Evolutionary conservation across 2,113 vertebrate species (phyloP).

Genomic region (Equus quagga): DNA sequence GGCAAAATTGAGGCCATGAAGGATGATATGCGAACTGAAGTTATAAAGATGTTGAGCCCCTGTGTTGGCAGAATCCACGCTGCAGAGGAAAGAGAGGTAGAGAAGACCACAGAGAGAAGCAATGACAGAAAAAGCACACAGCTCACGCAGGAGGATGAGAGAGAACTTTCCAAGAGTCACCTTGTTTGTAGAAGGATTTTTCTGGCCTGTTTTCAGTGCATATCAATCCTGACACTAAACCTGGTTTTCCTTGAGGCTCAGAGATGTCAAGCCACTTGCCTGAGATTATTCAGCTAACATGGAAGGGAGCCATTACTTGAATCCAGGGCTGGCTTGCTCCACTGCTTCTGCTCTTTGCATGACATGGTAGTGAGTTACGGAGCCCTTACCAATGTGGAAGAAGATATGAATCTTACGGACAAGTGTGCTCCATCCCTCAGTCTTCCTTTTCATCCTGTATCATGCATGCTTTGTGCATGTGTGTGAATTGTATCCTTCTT

Average conservation of each 20-base stretch:
- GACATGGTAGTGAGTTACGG: fast-evolving
- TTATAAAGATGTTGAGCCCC: too few species aligned
- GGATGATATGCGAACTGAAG: not conserved
- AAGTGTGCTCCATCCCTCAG: not conserved
- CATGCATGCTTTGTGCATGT: not conserved
- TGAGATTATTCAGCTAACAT: not conserved
- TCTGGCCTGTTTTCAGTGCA: not conserved
- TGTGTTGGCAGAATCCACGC: not conserved
- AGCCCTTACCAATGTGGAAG: not conserved
- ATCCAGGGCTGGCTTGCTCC: not conserved
- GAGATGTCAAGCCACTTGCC: not conserved
- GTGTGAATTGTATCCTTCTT: not conserved
- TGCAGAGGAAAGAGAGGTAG: not conserved
- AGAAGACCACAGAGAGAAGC: not conserved
- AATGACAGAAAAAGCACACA: not conserved
- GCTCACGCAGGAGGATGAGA: fast-evolving
- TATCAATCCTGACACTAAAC: not conserved
- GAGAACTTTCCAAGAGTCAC: fast-evolving
- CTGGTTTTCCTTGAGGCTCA: not conserved
- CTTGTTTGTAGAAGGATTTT: not conserved
- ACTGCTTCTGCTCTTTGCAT: not conserved
- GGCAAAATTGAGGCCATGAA: not conserved
- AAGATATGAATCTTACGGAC: not conserved
- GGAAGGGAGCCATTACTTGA: not conserved
- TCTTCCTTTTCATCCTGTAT: not conserved